phyloP scores from a whole-genome alignment of 2,113 vertebrate genomes.

The Varanus komodoensis region DNA sequence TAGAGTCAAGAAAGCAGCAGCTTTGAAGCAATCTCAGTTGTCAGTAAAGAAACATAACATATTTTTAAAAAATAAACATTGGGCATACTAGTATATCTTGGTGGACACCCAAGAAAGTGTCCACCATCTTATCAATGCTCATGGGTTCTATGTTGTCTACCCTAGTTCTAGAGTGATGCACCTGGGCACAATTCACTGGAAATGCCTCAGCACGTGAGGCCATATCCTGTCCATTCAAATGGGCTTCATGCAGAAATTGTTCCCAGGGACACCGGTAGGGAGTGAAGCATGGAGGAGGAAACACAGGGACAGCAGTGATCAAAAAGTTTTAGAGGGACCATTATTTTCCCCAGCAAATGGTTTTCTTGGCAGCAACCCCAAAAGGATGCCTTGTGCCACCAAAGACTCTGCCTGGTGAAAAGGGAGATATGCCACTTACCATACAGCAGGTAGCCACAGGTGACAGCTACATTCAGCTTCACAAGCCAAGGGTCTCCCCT shows the following conservation, averaged over 20 bases:
- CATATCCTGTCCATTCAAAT: not conserved
- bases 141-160: too few species aligned
- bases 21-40: too few species aligned
- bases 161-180: too few species aligned
- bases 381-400: not conserved
- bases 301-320: not conserved
- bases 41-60: too few species aligned
- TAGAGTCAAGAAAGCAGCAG: too few species aligned
- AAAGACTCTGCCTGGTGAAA: not conserved
- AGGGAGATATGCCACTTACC: conserved; percentile 66
- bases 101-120: too few species aligned
- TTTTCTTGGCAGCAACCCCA: not conserved
- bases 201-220: not conserved
- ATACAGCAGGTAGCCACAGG: conserved; percentile 84
- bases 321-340: not conserved
- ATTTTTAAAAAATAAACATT: too few species aligned
- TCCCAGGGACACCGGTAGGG: not conserved
- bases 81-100: too few species aligned
- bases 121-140: too few species aligned
- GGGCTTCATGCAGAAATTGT: not conserved
- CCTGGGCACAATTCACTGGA: not conserved
- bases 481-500: conserved; percentile 88
- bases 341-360: not conserved
- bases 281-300: not conserved
- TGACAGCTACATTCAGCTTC: conserved; percentile 85